Conservation (phyloP, 1,140 invertebrate species). For the Eupristina koningsbergeri region DNA sequence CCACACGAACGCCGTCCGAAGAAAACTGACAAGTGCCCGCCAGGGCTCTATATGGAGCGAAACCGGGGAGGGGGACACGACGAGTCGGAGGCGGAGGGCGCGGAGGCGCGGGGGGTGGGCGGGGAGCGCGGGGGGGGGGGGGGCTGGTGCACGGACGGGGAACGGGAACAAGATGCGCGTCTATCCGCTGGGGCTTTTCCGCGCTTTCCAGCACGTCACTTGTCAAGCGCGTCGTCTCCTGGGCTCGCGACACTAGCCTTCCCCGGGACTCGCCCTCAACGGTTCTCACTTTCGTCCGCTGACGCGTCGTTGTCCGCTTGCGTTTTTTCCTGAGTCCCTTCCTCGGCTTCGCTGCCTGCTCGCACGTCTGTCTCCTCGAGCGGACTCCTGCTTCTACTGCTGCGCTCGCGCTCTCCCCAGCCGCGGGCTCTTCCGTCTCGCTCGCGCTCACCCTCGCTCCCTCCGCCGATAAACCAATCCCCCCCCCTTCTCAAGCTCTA, state of each 20-base stretch:
- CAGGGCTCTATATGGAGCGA: conserved; percentile 7
- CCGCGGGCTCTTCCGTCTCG: background rate
- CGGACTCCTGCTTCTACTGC: conserved; percentile 8
- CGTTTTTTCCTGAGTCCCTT: conserved; percentile 14
- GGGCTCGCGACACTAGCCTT: too few relatives aligned
- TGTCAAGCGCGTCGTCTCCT: too few relatives aligned
- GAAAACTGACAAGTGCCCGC: conserved; percentile 45
- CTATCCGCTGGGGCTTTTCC: background rate
- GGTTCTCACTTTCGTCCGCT: conserved; percentile 15
- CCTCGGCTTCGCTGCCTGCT: conserved; percentile 2
- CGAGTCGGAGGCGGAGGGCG: background rate
- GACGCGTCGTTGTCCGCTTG: background rate
- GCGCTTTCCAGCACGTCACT: background rate
- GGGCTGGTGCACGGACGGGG: background rate
- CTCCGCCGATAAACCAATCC: background rate
- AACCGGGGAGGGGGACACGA: background rate
- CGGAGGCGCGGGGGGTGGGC: background rate
- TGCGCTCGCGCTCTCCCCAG: conserved; percentile 16
- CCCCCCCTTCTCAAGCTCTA: background rate
- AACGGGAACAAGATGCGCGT: background rate
- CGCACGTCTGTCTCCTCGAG: background rate
- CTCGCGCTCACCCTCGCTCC: background rate
- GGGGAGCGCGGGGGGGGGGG: background rate
- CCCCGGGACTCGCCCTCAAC: background rate
- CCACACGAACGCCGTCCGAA: conserved; percentile 12